Conservation (phyloP, 2,113 vertebrate genomes). For the Varanus komodoensis region DNA sequence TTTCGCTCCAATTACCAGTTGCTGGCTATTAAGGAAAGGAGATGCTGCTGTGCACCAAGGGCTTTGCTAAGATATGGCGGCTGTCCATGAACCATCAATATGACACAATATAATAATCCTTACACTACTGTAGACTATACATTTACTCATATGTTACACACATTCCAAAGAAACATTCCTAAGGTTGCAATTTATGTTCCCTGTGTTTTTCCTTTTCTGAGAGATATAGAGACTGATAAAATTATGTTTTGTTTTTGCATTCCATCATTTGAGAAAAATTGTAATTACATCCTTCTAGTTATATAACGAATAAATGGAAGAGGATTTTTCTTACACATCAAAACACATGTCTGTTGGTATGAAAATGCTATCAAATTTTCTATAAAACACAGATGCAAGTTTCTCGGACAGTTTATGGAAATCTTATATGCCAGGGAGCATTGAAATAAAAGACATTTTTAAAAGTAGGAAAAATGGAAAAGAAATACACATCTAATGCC, state of each 20-base stretch:
- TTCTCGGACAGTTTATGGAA: constrained; percentile 37
- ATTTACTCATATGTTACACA: background rate
- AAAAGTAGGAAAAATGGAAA: background rate
- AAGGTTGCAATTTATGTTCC: background rate
- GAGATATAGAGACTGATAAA: background rate
- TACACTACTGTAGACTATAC: background rate
- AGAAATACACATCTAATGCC: constrained; percentile 36
- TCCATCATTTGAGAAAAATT: constrained; percentile 30
- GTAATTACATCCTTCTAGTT: background rate
- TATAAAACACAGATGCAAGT: fast-evolving
- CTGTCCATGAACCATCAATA: background rate
- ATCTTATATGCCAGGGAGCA: constrained; percentile 38
- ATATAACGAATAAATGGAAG: background rate
- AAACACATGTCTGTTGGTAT: background rate
- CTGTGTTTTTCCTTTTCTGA: background rate
- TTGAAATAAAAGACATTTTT: constrained; percentile 9
- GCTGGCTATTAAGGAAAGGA: background rate
- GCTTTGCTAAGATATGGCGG: background rate
- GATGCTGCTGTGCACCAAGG: background rate
- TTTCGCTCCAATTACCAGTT: background rate
- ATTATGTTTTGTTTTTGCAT: background rate
- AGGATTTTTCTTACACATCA: constrained; percentile 18
- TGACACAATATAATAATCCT: background rate
- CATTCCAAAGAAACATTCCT: background rate
- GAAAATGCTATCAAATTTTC: constrained; percentile 45